These are phyloP conservation scores for Sialis lutaria DNA, from an alignment of 2,888 invertebrate genomes.

Conservation along the genomic window DNA sequence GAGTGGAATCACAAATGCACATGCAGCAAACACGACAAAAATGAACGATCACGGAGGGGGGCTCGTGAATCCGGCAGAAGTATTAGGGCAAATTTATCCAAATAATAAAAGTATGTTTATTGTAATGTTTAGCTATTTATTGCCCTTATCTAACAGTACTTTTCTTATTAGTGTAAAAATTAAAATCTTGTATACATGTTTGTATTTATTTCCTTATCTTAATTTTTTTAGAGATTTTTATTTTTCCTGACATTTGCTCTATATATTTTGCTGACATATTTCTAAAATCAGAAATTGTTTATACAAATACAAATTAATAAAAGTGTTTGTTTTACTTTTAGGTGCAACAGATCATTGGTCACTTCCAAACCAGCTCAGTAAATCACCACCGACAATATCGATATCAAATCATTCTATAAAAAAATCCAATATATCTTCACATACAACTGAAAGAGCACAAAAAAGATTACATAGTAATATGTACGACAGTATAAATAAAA, in stretches of 20 bases:
- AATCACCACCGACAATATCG: not conserved
- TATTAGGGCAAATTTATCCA: slow-evolving; percentile 22
- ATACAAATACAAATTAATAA: not conserved
- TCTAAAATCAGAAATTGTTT: too few species aligned
- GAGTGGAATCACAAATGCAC: slow-evolving; percentile 14
- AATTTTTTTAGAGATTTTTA: not conserved
- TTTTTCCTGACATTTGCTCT: not conserved
- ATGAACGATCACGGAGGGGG: slow-evolving; percentile 27
- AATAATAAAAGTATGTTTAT: slow-evolving; percentile 14
- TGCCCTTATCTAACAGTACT: too few species aligned
- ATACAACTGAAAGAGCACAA: not conserved
- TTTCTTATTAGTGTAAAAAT: not conserved
- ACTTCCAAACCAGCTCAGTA: not conserved
- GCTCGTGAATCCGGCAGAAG: slow-evolving; percentile 23
- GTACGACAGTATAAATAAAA: slow-evolving; percentile 17
- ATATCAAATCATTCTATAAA: not conserved
- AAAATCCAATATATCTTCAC: too few species aligned
- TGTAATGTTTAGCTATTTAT: not conserved
- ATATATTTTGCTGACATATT: not conserved
- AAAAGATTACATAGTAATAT: slow-evolving; percentile 2
- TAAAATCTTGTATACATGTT: not conserved
- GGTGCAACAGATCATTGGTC: slow-evolving; percentile 3
- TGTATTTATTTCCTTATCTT: not conserved
- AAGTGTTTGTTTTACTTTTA: not conserved
- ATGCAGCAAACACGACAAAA: slow-evolving; percentile 19